Evolutionary conservation across 2,113 vertebrate genomes (phyloP), one percentile per base, ranked within the genome.

Genomic region (Phaetusa simplex): DNA sequence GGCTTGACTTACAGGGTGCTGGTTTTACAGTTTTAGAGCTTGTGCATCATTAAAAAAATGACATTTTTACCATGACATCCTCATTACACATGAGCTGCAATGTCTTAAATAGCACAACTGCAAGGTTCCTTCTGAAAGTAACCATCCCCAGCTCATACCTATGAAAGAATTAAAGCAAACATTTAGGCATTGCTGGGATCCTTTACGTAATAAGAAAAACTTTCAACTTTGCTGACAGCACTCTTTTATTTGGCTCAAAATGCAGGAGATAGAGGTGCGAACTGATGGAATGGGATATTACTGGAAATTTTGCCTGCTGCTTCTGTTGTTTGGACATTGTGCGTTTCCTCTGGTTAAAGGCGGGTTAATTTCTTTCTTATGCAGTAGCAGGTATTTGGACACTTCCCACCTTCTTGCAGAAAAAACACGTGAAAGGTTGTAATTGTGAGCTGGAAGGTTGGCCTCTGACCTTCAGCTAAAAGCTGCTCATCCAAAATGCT

Each of bases 1-100:
- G 61, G 71, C 74, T 97, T 97, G 91, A 84, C 91, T 97, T 95
- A 71, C 23, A 92, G 82, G 94, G 71, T 85, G 56, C 88, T 64
- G 16, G n/a, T 77, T 97, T 94, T 53, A 86, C 84, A 89, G 40
- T 84, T 96, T 84, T 53, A 82, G 89, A 95, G 82, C 95, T 95
- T 94, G 86, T 86, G 92, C 84, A 89, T 74, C 52, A 29, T 88
- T 45, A 70, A 95, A 91, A 94, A 93, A 93, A 84, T 36, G 79
- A 91, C 88, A 83, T 83, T 92, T 95, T 95, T 94, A 86, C 74
- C 30, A 19, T 58, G 59, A 45, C 89, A 82, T 85, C 67, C 70
- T 94, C 82, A 59, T 92, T 92, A 79, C 22, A 74, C 50, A 5
- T 59, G 71, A 92, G 84, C 91, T 91, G 65, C 88, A 62, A 11